Percentiles rank a stretch among this genome's conserved stretches.
Evolutionary conservation across 1,140 invertebrate species (phyloP).

Genomic region (Wiebesia pumilae): DNA sequence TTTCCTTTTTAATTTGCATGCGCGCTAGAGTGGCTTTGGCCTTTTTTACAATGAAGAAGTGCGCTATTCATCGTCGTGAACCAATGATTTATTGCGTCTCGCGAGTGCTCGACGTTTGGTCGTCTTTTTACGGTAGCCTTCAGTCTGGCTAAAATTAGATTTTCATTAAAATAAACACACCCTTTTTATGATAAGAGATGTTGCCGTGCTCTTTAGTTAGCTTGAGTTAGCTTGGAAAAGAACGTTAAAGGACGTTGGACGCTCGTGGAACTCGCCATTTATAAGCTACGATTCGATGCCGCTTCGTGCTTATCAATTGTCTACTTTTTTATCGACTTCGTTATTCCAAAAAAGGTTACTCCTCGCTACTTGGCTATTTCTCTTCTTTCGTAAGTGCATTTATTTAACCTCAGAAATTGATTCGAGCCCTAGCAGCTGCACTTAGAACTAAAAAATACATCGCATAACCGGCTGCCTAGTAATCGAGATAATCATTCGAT

Average conservation of each 20-base stretch:
- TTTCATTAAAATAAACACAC: neutral
- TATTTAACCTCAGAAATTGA: neutral
- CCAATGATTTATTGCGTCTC: slow-evolving; percentile 3
- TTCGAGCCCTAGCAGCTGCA: neutral
- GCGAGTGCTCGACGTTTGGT: neutral
- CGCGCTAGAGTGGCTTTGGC: neutral
- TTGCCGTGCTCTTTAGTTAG: neutral
- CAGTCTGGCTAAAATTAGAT: neutral
- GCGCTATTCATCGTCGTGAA: neutral
- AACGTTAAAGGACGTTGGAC: neutral
- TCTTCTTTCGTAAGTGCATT: neutral
- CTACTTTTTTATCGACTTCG: neutral
- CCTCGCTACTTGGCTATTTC: neutral
- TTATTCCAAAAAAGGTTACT: neutral
- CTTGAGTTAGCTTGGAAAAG: neutral
- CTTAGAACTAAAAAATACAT: neutral
- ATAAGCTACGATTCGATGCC: neutral
- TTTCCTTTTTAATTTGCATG: slow-evolving; percentile 3
- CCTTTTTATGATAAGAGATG: neutral
- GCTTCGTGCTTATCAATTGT: neutral
- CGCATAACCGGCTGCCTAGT: neutral
- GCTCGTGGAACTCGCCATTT: neutral
- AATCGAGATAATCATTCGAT: neutral
- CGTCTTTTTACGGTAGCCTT: neutral
- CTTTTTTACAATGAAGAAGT: neutral